Conservation (phyloP, 2,797 vertebrate species). For the Cynodonichthys magdalenae region DNA sequence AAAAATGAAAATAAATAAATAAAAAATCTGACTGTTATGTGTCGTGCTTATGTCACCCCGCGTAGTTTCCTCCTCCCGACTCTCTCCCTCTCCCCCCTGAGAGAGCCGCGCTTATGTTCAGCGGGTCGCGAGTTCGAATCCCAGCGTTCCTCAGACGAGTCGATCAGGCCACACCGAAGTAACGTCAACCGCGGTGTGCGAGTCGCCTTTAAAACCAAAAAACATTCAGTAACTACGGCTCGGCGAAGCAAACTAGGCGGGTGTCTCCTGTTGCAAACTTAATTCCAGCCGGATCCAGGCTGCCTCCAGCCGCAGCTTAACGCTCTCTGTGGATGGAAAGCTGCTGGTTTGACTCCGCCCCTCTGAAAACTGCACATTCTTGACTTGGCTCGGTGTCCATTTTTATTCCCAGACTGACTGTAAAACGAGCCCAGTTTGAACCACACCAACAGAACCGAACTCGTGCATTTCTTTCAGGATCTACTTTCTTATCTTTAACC, state of each 20-base stretch:
- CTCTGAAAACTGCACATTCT: constrained; percentile 73
- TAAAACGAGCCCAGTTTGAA: constrained; percentile 47
- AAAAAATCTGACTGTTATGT: constrained; percentile 13
- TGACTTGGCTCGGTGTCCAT: constrained; percentile 55
- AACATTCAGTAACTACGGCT: constrained; percentile 33
- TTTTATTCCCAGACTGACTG: constrained; percentile 51
- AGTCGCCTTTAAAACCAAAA: constrained; percentile 22
- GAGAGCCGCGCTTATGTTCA: constrained; percentile 39
- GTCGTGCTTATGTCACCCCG: constrained; percentile 6
- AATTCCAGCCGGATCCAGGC: constrained; percentile 25
- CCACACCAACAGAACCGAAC: constrained; percentile 35
- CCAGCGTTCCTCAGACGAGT: constrained; percentile 32
- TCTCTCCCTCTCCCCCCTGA: not conserved
- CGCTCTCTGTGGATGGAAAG: constrained; percentile 50
- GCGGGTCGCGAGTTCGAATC: constrained; percentile 64
- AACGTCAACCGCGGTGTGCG: constrained; percentile 27
- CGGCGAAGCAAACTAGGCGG: not conserved
- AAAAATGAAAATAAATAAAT: too few relatives aligned
- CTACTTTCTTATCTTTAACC: too few relatives aligned
- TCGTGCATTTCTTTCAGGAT: not conserved
- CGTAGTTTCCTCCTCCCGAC: constrained; percentile 20
- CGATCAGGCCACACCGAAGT: constrained; percentile 32
- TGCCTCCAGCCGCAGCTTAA: constrained; percentile 34
- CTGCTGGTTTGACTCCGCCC: constrained; percentile 75
- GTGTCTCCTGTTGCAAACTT: constrained; percentile 51